Base-by-base conservation (phyloP, 2,797 vertebrate species). In the Heterohyrax brucei region DNA sequence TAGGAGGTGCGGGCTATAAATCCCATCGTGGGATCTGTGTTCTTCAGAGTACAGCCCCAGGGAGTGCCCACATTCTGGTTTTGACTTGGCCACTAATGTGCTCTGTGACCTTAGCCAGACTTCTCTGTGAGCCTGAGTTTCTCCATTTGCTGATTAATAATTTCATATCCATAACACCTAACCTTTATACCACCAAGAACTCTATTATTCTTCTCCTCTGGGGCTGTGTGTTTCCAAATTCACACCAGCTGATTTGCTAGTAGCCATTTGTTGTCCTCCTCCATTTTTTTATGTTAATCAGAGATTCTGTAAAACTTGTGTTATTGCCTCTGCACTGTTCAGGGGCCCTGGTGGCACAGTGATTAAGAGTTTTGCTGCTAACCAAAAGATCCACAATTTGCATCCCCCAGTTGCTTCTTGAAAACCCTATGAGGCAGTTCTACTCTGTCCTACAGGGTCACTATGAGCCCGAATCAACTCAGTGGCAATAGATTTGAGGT, bases 21-120 rank as follows among this genome's bases (percentile, higher is more conserved):
- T 73, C 80, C 62, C 56, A 8, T 9, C 5, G 39, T 28, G 5
- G 33, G 21, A 3, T 30, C 44, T 16, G 48, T 33, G 16, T 14
- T 72, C 72, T 4, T 5, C 0, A 0, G 24, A 18, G 19, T 5
- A 1, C 2, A 2, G 44, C 22, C 33, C 72, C 53, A 7, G n/a
- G 8, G 13, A 1, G 6, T n/a, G 1, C 26, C 7, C 68, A 12
- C 33, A 1, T 33, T 85, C 50, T 53, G 56, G 26, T 10, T 61
- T 68, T 22, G 46, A 62, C 68, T 90, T 77, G 16, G 33, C 30
- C 72, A 46, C 59, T 30, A 26, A 46, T 10, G 19, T 1, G 3
- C 44, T 26, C 12, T 30, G 1, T 66, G 13, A 46, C 80, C 44
- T 73, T 21, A 48, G 56, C 9, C 33, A 50, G 6, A 30, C 46